phyloP scores from a whole-genome alignment of 2,797 vertebrate genomes.

The Propithecus deckenii region DNA sequence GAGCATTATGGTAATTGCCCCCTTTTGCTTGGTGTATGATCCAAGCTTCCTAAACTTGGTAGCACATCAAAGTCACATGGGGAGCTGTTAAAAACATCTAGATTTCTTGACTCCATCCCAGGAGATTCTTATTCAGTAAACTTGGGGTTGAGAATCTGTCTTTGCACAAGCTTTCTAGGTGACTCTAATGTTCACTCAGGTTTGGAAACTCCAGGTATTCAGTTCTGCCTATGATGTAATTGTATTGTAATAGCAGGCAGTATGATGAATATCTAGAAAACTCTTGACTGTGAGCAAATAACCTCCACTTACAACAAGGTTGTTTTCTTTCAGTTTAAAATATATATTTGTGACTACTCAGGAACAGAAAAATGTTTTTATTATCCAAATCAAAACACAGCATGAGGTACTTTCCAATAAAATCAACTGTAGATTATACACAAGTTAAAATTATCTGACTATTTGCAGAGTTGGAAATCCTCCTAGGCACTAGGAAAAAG shows the following conservation, averaged over 20 bases:
- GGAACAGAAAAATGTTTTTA: constrained; percentile 76
- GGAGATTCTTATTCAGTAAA: not conserved
- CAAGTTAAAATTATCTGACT: constrained; percentile 80
- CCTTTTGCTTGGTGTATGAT: not conserved
- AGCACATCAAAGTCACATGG: not conserved
- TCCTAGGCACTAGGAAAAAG: constrained; percentile 81
- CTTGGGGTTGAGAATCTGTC: not conserved
- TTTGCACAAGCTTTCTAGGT: not conserved
- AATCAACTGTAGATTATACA: constrained; percentile 80
- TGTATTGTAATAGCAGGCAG: not conserved
- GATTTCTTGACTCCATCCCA: not conserved
- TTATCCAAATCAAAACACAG: constrained; percentile 81
- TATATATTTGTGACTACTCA: constrained; percentile 78
- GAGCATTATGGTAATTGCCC: not conserved
- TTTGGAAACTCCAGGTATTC: not conserved
- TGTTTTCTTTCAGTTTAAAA: constrained; percentile 71
- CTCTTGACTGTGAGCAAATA: not conserved
- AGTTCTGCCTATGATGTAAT: not conserved
- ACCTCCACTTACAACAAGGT: not conserved
- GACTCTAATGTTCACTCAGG: not conserved
- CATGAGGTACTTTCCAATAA: constrained; percentile 81
- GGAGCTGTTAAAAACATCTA: not conserved
- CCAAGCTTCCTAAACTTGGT: not conserved
- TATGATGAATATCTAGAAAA: not conserved
- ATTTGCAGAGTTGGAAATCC: constrained; percentile 83